Conservation (phyloP, 2,888 invertebrate genomes). For the Drosophila austrosaltans region DNA sequence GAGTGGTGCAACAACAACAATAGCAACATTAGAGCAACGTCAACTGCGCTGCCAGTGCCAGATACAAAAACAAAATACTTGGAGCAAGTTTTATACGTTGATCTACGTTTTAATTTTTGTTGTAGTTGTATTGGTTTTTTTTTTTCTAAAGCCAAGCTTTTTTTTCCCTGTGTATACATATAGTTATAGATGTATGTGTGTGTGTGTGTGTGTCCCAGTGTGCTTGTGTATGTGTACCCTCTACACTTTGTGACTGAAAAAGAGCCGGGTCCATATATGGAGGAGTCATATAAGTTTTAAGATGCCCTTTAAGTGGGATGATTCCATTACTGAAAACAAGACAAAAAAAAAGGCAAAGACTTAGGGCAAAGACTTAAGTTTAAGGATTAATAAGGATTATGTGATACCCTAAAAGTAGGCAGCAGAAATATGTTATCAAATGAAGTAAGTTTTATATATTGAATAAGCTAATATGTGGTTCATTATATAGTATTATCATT, state of each 20-base stretch:
- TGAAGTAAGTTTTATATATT: too few species aligned
- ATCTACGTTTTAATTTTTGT: conserved; percentile 63
- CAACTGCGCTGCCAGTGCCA: conserved; percentile 42
- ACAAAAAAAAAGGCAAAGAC: too few species aligned
- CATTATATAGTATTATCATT: too few species aligned
- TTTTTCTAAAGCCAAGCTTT: conserved; percentile 55
- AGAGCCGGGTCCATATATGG: background rate
- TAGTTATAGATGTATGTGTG: conserved; percentile 36
- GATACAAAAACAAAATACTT: conserved; percentile 46
- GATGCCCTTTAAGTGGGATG: background rate
- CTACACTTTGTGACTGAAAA: conserved; percentile 11
- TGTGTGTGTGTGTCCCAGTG: conserved; percentile 51
- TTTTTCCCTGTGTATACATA: background rate
- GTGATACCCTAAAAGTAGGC: conserved; percentile 18
- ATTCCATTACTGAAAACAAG: background rate
- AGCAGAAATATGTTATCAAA: background rate
- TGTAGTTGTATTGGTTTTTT: conserved; percentile 37
- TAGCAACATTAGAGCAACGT: conserved; percentile 34
- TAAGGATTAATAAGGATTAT: too few species aligned
- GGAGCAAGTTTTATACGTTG: conserved; percentile 70
- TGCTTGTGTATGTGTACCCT: conserved; percentile 35
- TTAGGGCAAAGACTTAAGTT: too few species aligned
- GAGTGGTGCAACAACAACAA: conserved; percentile 73
- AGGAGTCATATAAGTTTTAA: conserved; percentile 18
- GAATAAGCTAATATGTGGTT: too few species aligned